Base-by-base conservation (phyloP, 1,140 invertebrate genomes). In the Drosophila auraria region DNA sequence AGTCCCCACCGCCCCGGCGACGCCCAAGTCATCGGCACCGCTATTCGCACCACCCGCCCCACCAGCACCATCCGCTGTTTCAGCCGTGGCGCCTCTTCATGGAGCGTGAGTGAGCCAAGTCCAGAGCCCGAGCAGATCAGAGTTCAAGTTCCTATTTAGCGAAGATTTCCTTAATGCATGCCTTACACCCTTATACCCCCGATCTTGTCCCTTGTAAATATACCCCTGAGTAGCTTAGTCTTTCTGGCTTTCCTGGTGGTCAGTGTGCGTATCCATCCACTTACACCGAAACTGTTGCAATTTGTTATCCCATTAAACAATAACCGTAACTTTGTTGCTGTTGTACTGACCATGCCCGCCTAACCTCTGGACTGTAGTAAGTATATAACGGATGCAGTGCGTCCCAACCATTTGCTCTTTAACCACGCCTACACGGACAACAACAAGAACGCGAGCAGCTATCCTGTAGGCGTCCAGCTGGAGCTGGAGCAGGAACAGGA, bases 331-430 rank as follows among this genome's bases (percentile, higher is more conserved):
- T 81, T 63, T 80, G 72, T 80, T 82, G 69, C 71, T 72, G 53
- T 89, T 78, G 70, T 78, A 81, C 72, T 82, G 69, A 82, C 68
- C 77, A 78, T 62, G 79, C 83, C 60, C 59, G 54, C 83, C 68
- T 60, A 76, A 60, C 44, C 38, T 54, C 20, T 62, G 81, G 71
- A 83, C 58, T 79, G 47, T 84, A 92, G 91, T 92, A 91, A 92
- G 91, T 91, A 92, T 92, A 87, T 91, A 91, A 91, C 77, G 83
- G 82, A 90, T 91, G 80, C 89, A 77, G 58, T 77, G 65, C 79
- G 64, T 81, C 84, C 84, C 69, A 75, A 57, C 66, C 75, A 82
- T 77, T 90, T 90, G 71, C 75, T 77, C 72, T 86, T 76, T 68
- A 90, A 90, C 76, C 82, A 74, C 68, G 58, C 65, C 47, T 86